Evolutionary conservation across 2,888 invertebrate genomes (phyloP).

Genomic region (Clusia tigrina): DNA sequence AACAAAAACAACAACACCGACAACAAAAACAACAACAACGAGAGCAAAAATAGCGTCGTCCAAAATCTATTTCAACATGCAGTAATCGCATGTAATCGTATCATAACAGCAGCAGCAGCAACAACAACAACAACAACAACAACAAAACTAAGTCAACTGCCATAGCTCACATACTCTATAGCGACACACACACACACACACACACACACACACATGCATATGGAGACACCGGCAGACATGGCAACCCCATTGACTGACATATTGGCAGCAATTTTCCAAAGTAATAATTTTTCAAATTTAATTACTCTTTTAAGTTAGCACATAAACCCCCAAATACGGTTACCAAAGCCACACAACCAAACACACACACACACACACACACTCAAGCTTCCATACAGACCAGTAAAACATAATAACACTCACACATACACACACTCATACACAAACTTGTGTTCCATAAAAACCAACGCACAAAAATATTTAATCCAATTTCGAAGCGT

Average conservation of each 20-base stretch:
- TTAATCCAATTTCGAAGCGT: background rate
- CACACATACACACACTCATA: no score
- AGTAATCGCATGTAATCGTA: background rate
- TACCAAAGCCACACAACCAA: background rate
- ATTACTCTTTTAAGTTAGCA: slow-evolving; percentile 3
- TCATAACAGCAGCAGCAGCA: background rate
- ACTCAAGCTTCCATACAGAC: background rate
- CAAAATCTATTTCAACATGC: background rate
- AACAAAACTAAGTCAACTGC: background rate
- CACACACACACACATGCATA: no score
- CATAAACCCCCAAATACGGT: background rate
- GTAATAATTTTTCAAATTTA: slow-evolving; percentile 3
- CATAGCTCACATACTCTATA: background rate
- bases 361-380: slow-evolving; percentile 6
- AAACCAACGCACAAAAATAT: no score
- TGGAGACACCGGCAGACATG: background rate
- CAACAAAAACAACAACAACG: slow-evolving; percentile 9
- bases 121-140: background rate
- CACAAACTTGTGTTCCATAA: no score
- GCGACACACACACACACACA: background rate
- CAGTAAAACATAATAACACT: no score
- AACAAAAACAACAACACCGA: slow-evolving; percentile 9
- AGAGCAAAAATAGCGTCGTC: no score
- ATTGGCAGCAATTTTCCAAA: slow-evolving; percentile 5
- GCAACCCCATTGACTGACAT: slow-evolving; percentile 8